Evolutionary conservation across 37 sponge, comb jelly and placozoan species (phyloP).

Genomic region (Hexactinellida sp.): DNA sequence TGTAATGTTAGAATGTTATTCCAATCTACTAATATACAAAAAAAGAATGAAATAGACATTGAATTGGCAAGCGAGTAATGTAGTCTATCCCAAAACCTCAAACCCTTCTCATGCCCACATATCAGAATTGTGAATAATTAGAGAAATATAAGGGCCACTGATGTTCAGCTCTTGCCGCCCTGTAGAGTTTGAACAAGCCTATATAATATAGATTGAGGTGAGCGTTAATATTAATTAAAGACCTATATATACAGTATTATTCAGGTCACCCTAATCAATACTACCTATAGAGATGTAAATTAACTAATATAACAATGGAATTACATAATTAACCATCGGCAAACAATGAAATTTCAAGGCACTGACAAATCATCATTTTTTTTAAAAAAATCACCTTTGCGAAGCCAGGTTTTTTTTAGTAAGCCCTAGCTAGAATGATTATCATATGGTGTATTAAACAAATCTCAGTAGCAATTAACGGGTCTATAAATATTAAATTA

Average conservation of each 20-base stretch:
- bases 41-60: neutral
- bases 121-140: neutral
- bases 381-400: too few species aligned
- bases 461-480: too few species aligned
- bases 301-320: too few species aligned
- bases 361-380: too few species aligned
- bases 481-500: too few species aligned
- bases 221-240: neutral
- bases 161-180: neutral
- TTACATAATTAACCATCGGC: too few species aligned
- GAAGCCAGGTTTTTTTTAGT: too few species aligned
- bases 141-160: neutral
- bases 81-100: neutral
- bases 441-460: too few species aligned
- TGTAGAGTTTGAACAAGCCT: constrained; percentile 8
- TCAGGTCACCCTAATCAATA: too few species aligned
- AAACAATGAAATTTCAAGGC: too few species aligned
- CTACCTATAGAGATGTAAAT: too few species aligned
- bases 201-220: neutral
- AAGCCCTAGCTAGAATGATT: too few species aligned
- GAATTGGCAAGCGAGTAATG: neutral
- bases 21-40: neutral
- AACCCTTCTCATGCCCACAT: neutral
- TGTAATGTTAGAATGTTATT: neutral
- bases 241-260: neutral